phyloP scores from a whole-genome alignment of 2,888 invertebrate species.

The Eurytoma adleriae region DNA sequence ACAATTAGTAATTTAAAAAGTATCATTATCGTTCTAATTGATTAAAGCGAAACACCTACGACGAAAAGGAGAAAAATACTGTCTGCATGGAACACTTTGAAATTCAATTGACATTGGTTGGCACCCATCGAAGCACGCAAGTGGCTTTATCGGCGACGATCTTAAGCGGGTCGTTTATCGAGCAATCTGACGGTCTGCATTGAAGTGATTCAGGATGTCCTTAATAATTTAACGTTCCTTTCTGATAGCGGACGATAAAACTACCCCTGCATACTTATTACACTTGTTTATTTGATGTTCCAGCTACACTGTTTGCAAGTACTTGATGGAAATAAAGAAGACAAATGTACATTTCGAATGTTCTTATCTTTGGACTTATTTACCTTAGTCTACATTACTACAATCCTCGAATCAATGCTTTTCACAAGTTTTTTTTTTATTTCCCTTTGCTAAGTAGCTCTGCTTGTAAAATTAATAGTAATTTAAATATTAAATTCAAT shows the following conservation, averaged over 20 bases:
- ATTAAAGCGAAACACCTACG: not conserved
- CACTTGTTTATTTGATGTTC: no score
- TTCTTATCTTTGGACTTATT: no score
- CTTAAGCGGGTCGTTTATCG: constrained; percentile 9
- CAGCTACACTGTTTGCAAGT: not conserved
- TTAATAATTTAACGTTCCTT: constrained; percentile 27
- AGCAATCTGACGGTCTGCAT: constrained; percentile 9
- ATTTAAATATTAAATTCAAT: no score
- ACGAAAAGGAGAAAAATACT: constrained; percentile 4
- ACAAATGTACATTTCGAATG: no score
- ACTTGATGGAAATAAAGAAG: not conserved
- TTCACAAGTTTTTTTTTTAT: no score
- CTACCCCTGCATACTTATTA: no score
- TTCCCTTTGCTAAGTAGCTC: no score
- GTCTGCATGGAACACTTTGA: not conserved
- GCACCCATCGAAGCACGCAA: not conserved
- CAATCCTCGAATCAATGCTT: no score
- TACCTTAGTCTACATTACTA: no score
- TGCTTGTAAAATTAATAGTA: no score
- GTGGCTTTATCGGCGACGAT: constrained; percentile 35
- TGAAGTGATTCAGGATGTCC: not conserved
- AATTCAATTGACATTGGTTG: not conserved
- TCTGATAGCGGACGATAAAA: no score
- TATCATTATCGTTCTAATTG: constrained; percentile 7
- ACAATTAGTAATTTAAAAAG: constrained; percentile 8